Base-by-base conservation (phyloP, 2,113 vertebrate species). In the Ophthalmolycus amberensis region DNA sequence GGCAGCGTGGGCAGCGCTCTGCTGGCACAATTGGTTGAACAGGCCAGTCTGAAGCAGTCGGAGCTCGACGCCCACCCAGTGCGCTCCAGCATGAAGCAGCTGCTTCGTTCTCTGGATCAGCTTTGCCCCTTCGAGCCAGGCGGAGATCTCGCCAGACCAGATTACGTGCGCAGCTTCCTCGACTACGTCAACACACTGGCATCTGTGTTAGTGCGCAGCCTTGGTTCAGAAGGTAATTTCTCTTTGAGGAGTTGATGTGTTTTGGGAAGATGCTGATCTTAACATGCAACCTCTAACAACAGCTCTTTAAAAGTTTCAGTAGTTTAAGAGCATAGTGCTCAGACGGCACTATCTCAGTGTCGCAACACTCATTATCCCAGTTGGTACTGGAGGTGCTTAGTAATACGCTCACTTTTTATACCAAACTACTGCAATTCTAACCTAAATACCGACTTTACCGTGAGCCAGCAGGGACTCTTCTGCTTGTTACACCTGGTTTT, bases 111-210 rank as follows among this genome's bases (percentile, higher is more conserved):
- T 58, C 78, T 99, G 83, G 95, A 96, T 73, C 95, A 95, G 62
- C 91, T 94, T 7, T 90, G 91, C 59, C 95, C 96, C 63, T 80
- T 7, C 0, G 95, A 95, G 71, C 92, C 85, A 0, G 85, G 93
- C 14, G 69, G 85, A 20, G 58, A 66, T 8, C 81, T 87, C 3
- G 64, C 65, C 80, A 84, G 93, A 48, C 91, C 93, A 1, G 94
- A 96, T 88, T 98, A 96, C 42, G 84, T 97, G 75, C 96, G 95
- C 74, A 89, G 87, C 38, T 97, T 99, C 91, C 90, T 97, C 54
- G 94, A 95, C 85, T 99, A 99, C 58, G 71, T 97, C 79, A 96
- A 95, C 89, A 96, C 95, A 0, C 85, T 99, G 77, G 96, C 96
- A 20, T 93, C 95, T 0, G 93, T 98, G 86, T 86, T 97, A 3